phyloP scores from a whole-genome alignment of 1,140 invertebrate species.

The Lordiphosa collinella region DNA sequence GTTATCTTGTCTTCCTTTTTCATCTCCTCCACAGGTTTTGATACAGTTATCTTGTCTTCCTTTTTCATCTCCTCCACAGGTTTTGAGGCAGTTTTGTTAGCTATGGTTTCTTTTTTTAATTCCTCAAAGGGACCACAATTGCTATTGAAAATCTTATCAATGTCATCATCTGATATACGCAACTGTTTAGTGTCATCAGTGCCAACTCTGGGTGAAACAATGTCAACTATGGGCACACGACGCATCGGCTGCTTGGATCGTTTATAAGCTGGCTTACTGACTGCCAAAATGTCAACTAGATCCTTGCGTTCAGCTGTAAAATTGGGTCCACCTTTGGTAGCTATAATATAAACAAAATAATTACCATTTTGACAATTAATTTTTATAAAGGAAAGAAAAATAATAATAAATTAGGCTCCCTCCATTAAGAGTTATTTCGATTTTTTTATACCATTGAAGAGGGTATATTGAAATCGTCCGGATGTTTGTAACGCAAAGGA shows the following conservation, averaged over 20 bases:
- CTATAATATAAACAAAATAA: constrained; percentile 18
- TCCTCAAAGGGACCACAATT: constrained; percentile 65
- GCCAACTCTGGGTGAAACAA: constrained; percentile 71
- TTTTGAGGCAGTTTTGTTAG: background rate
- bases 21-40: too few relatives aligned
- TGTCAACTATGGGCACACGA: constrained; percentile 81
- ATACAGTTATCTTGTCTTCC: too few relatives aligned
- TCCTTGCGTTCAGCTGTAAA: constrained; percentile 79
- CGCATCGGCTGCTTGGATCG: constrained; percentile 83
- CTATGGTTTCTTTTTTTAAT: constrained; percentile 31
- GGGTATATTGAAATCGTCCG: too few relatives aligned
- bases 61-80: background rate
- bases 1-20: too few relatives aligned
- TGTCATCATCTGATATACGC: constrained; percentile 73
- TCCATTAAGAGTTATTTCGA: too few relatives aligned
- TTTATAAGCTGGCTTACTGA: constrained; percentile 83
- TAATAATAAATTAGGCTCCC: too few relatives aligned
- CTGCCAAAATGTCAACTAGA: constrained; percentile 81
- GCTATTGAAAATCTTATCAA: constrained; percentile 75
- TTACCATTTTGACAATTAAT: too few relatives aligned
- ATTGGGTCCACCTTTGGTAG: constrained; percentile 69
- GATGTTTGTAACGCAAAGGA: too few relatives aligned
- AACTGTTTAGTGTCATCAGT: constrained; percentile 41
- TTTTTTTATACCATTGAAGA: too few relatives aligned
- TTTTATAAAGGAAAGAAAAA: too few relatives aligned